Percentiles rank a stretch among this genome's conserved stretches.
Conservation (phyloP, 2,797 vertebrate genomes). For the Gymnopithys bicolor region DNA sequence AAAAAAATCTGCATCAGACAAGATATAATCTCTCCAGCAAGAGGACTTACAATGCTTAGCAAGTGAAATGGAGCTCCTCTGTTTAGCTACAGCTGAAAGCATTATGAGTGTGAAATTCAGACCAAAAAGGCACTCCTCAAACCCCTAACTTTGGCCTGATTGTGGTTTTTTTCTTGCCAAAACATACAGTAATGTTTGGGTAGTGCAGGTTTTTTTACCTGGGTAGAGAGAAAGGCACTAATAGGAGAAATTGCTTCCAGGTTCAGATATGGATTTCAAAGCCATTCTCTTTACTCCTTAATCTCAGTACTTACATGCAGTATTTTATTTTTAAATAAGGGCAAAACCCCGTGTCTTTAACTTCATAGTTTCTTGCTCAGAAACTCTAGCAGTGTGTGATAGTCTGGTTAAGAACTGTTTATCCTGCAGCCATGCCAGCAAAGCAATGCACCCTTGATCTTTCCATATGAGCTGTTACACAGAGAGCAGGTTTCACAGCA, state of each 20-base stretch:
- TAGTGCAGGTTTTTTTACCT: neutral
- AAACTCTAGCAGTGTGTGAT: constrained; percentile 32
- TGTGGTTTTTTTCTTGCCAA: neutral
- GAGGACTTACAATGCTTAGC: neutral
- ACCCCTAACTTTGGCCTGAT: neutral
- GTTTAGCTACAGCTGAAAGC: neutral
- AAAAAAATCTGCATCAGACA: neutral
- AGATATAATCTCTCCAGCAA: neutral
- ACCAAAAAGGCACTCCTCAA: neutral
- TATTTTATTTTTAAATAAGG: constrained; percentile 48
- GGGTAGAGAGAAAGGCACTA: neutral
- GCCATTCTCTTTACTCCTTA: neutral
- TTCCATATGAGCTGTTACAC: constrained; percentile 78
- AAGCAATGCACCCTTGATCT: constrained; percentile 60
- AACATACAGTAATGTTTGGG: neutral
- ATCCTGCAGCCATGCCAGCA: constrained; percentile 70
- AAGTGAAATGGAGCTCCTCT: neutral
- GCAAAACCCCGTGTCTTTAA: constrained; percentile 16
- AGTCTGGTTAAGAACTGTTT: constrained; percentile 60
- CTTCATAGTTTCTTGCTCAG: constrained; percentile 41
- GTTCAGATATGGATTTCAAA: neutral
- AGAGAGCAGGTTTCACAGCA: constrained; percentile 74
- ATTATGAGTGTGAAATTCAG: neutral
- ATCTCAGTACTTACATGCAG: neutral
- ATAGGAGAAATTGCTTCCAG: neutral